These are phyloP conservation scores for Prunella strophiata DNA, from an alignment of 2,797 vertebrate genomes.

Conservation along the genomic window DNA sequence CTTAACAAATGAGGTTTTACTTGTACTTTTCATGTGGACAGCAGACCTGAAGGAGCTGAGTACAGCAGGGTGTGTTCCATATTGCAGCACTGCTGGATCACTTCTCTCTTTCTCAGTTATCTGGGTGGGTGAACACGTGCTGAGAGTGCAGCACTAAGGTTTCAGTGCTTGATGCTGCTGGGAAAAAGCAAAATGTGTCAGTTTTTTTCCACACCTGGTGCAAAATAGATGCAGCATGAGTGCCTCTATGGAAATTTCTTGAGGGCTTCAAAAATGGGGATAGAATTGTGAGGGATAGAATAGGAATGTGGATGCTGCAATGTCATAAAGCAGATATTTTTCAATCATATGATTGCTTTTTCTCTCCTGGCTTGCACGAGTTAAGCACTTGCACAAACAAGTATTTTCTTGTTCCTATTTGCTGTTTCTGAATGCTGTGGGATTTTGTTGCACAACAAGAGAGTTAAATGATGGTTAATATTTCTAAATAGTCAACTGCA, in stretches of 20 bases:
- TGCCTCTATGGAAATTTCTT: background rate
- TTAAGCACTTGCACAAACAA: background rate
- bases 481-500: background rate
- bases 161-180: slow-evolving; percentile 42
- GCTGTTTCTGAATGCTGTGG: background rate
- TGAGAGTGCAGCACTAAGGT: slow-evolving; percentile 20
- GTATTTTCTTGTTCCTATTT: background rate
- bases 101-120: slow-evolving; percentile 26
- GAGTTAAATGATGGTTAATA: background rate
- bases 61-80: slow-evolving; percentile 13
- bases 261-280: background rate
- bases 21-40: slow-evolving; percentile 39
- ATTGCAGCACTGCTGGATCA: slow-evolving; percentile 17
- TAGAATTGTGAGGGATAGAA: no score
- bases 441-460: background rate
- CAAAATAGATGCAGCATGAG: background rate
- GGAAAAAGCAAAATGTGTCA: background rate
- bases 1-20: slow-evolving; percentile 9
- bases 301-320: background rate
- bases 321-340: background rate
- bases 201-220: background rate
- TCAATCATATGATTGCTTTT: background rate
- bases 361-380: background rate
- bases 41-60: slow-evolving; percentile 2
- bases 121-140: slow-evolving; percentile 24